Base-by-base conservation (phyloP, 30 jellyfish, hydroid and myxozoan species). In the Morbakka virulenta region DNA sequence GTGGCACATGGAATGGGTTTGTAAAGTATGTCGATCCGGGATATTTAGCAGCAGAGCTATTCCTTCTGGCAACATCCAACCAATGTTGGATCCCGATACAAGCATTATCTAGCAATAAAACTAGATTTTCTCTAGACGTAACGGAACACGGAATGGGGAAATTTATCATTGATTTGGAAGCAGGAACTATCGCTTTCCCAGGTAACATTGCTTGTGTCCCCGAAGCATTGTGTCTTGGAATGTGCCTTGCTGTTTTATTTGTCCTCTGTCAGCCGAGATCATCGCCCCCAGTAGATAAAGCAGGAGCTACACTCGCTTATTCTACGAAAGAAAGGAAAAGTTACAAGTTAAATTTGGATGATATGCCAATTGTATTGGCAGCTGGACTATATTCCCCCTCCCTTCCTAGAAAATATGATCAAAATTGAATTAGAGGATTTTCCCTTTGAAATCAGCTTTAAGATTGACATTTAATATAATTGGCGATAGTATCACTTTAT, bases 181-280 rank as follows among this genome's bases (percentile, higher is more conserved):
- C 24, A 21, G 94, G 92, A 11, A 52, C 63, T 35, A 70, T 82
- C 57, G 26, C 24, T 2, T 72, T 80, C 24, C 35, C 78, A 30
- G 79, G 89, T 1, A 62, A 66, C 13, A 80, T 65, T 3, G 1
- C 70, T 0, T 51, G 66, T 65, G 85, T 87, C 20, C 88, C 96
- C 29, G 96, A 87, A 66, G 48, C 61, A n/a, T 24, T 78, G 0
- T 51, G 94, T 47, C 25, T 87, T 3, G 88, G 79, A 9, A 70
- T 81, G 12, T 68, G 94, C 65, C 26, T 87, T 28, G 96, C 96
- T 11, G 89, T 87, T 0, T 72, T 80, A 32, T 87, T 69, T 69
- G 77, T 85, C 21, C 77, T 87, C 34, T 87, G 96, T 53, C 96
- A 87, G 35, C 89, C 94, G 20, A 52, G 96, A 35, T 81, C 89